Evolutionary conservation across 2,888 invertebrate genomes (phyloP).

Genomic region (Rosalia funebris): DNA sequence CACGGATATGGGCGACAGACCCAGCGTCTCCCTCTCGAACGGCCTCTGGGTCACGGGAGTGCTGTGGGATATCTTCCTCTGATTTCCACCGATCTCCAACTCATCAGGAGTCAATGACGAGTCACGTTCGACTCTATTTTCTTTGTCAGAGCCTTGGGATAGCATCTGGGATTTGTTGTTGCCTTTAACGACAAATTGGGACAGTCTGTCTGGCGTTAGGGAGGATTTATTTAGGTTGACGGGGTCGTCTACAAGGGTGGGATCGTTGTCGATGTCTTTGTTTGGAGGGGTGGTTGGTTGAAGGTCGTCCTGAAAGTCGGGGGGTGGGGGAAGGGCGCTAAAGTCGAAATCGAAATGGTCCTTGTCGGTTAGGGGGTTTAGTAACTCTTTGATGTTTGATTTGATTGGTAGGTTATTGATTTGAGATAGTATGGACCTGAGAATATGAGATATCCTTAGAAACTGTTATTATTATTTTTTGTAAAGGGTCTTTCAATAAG

Average conservation of each 20-base stretch:
- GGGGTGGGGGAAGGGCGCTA: slow-evolving; percentile 44
- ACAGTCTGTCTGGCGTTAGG: slow-evolving; percentile 15
- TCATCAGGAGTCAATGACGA: slow-evolving; percentile 7
- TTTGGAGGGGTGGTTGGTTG: neutral
- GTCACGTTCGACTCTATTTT: neutral
- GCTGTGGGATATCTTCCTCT: slow-evolving; percentile 26
- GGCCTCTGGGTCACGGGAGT: slow-evolving; percentile 33
- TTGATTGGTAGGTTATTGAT: neutral
- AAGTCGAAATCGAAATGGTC: slow-evolving; percentile 32
- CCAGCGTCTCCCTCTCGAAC: slow-evolving; percentile 11
- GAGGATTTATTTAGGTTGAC: slow-evolving; percentile 6
- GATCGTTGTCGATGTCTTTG: slow-evolving; percentile 9
- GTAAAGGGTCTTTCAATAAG: too few species aligned
- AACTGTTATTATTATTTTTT: too few species aligned
- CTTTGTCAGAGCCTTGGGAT: neutral
- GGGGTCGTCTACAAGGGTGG: slow-evolving; percentile 9
- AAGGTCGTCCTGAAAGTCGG: slow-evolving; percentile 41
- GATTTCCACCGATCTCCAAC: neutral
- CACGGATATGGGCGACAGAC: slow-evolving; percentile 36
- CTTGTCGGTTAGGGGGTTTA: slow-evolving; percentile 5
- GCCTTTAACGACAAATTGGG: slow-evolving; percentile 10
- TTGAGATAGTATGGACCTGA: slow-evolving; percentile 15
- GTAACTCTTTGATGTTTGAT: neutral
- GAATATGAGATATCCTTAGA: too few species aligned
- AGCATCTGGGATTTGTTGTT: neutral